Base-by-base conservation (phyloP, 2,797 vertebrate genomes). In the Galago senegalensis region DNA sequence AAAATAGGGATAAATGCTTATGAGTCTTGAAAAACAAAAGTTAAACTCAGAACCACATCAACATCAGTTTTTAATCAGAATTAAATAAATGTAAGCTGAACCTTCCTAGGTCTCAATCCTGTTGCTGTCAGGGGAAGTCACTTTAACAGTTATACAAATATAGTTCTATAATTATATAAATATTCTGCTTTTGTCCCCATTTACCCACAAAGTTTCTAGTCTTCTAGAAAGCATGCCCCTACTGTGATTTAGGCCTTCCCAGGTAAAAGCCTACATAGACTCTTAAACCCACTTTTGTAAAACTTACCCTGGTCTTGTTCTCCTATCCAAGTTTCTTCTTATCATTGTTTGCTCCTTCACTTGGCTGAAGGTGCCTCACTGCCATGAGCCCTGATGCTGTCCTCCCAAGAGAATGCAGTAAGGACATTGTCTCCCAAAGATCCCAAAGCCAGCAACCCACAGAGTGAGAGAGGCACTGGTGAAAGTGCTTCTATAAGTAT, bases 41-140 rank as follows among this genome's bases (percentile, higher is more conserved):
- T 40, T 16, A 53, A 65, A 60, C 21, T 29, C 81, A 21, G 18
- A 93, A 83, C 3, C 93, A 21, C 2, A 60, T 77, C 65, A 56
- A 76, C 14, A 86, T 3, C 58, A 17, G 5, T 56, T 79, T 94
- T 34, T 37, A 77, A 40, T 65, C 31, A 83, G 10, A 90, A 93
- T 61, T 91, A 85, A 95, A 89, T 65, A 97, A 81, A 75, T 46
- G 27, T 58, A 89, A 91, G 46, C 31, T 77, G 63, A 76, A 9
- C 18, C 9, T 49, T 2, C 20, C 20, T 4, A 31, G 10, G 46
- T 31, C 46, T 91, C 25, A 63, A 27, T 73, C 2, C 2, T 49
- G 43, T 21, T 6, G 20, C 75, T 23, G 14, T 17, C 56, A n/a
- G 69, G 27, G 18, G 4, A 7, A 67, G 31, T 83, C 29, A 79